Evolutionary conservation across 1,140 invertebrate species (phyloP), one percentile per base, ranked within the genome.

Genomic region (Panonychus citri): DNA sequence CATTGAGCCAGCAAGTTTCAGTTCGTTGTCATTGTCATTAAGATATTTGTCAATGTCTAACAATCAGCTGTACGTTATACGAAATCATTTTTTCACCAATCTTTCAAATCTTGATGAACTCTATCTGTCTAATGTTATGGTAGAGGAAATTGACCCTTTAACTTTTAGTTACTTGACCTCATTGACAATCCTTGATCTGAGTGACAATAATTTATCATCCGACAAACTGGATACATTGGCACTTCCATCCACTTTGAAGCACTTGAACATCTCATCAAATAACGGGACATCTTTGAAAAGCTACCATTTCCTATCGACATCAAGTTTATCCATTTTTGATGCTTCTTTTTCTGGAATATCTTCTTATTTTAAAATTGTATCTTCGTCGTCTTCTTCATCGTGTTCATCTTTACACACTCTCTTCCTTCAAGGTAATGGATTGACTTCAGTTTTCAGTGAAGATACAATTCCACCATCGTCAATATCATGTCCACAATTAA

Each of bases 261-360:
- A 56, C 46, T 70, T 90, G 24, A 75, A 77, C 58, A 8, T 81
- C 81, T 3, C 71, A 76, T 52, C 88, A 87, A n/a, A n/a, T n/a
- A n/a, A n/a, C n/a, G n/a, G n/a, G n/a, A n/a, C n/a, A n/a, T n/a
- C n/a, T n/a, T n/a, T n/a, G n/a, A n/a, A n/a, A n/a, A n/a, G n/a
- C n/a, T n/a, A n/a, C n/a, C n/a, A n/a, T n/a, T n/a, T n/a, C n/a
- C n/a, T n/a, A n/a, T n/a, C n/a, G n/a, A n/a, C n/a, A n/a, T n/a
- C n/a, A n/a, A n/a, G n/a, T n/a, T n/a, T n/a, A n/a, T n/a, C n/a
- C n/a, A n/a, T n/a, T n/a, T n/a, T n/a, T n/a, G n/a, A n/a, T n/a
- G n/a, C n/a, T n/a, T n/a, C n/a, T n/a, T n/a, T n/a, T n/a, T n/a
- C n/a, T n/a, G n/a, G n/a, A n/a, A n/a, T n/a, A n/a, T n/a, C n/a